A percentile compares a stretch with the other conserved stretches of the same genome.
Evolutionary conservation across 2,113 vertebrate genomes (phyloP).

Genomic region (Equus przewalskii): DNA sequence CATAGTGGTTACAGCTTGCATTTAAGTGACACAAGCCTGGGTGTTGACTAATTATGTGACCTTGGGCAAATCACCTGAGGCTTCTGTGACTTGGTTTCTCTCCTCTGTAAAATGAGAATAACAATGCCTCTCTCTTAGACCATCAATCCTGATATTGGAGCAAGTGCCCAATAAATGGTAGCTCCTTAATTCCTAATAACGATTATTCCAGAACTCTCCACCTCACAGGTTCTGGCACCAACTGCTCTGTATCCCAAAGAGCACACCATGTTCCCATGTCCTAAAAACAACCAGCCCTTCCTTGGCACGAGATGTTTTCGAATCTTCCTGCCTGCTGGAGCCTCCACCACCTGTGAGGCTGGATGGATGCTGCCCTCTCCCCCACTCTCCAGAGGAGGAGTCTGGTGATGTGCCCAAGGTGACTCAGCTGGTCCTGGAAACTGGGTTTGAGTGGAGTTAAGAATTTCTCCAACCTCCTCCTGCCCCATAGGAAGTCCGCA

Average conservation of each 20-base stretch:
- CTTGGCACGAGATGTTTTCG: neutral
- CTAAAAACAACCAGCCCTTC: neutral
- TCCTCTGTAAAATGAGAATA: neutral
- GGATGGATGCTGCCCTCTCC: neutral
- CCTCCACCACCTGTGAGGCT: neutral
- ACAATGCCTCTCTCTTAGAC: neutral
- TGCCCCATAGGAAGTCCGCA: neutral
- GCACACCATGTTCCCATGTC: neutral
- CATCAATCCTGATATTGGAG: neutral
- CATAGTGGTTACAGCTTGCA: neutral
- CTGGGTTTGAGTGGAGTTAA: neutral
- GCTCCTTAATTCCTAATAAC: neutral
- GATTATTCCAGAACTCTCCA: conserved; percentile 38
- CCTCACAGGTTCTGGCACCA: neutral
- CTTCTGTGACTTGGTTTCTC: neutral
- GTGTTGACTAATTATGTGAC: neutral
- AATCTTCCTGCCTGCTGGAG: neutral
- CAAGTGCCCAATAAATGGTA: neutral
- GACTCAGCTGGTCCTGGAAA: neutral
- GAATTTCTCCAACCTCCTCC: neutral
- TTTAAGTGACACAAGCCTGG: too few relatives aligned
- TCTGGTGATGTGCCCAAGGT: neutral
- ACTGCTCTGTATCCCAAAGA: neutral
- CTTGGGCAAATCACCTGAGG: neutral
- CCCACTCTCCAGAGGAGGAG: too few relatives aligned